phyloP scores from a whole-genome alignment of 2,113 vertebrate species.

The Leiothrix lutea region DNA sequence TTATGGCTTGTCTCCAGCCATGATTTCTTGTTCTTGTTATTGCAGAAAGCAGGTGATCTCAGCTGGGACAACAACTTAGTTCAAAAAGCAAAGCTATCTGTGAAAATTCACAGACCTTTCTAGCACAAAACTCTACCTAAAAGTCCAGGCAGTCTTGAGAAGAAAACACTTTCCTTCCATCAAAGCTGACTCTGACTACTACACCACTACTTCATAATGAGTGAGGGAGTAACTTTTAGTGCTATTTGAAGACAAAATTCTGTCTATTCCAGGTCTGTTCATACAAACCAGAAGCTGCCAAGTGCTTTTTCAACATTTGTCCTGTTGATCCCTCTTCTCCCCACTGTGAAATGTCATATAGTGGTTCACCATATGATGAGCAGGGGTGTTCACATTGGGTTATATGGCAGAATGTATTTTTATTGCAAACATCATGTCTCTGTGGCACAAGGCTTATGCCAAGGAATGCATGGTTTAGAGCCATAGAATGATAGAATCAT shows the following conservation, averaged over 20 bases:
- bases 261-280: background rate
- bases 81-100: background rate
- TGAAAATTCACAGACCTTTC: background rate
- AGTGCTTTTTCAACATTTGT: background rate
- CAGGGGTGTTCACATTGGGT: rapidly evolving
- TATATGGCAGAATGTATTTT: background rate
- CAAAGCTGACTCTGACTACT: background rate
- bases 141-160: background rate
- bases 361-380: background rate
- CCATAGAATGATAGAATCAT: background rate
- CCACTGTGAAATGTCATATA: background rate
- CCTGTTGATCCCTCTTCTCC: background rate
- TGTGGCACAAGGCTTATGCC: background rate
- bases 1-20: background rate
- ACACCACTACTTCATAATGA: background rate
- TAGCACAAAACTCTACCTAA: background rate
- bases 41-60: background rate
- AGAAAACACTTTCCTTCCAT: background rate
- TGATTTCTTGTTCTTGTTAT: background rate
- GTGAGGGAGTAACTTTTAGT: background rate
- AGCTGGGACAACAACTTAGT: background rate
- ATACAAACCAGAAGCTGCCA: background rate
- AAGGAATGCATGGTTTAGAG: background rate
- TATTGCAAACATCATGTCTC: background rate
- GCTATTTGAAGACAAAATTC: background rate